Evolutionary conservation across 2,888 invertebrate species (phyloP), one percentile per base, ranked within the genome.

Genomic region (Theretra japonica): DNA sequence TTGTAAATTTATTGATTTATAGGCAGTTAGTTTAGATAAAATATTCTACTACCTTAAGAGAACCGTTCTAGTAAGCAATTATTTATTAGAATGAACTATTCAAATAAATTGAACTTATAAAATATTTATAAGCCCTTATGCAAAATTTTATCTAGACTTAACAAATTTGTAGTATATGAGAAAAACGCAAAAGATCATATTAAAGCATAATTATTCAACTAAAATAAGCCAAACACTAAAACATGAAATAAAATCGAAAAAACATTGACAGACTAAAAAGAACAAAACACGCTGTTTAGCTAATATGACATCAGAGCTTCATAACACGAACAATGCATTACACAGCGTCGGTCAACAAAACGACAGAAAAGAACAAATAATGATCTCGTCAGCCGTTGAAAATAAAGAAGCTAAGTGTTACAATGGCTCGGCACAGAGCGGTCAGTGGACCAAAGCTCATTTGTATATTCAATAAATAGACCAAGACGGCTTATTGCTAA

Each of bases 401-500:
- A 72, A 69, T 70, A 72, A 80, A 82, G 78, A 79, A 82, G 77
- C 79, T 80, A 78, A 65, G 56, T 65, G 62, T 62, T 65, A 56
- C 70, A 71, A 71, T 21, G 65, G 33, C 6, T 15, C 53, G 19
- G 53, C 11, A 62, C 82, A 81, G 80, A 80, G 81, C 79, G 78
- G 75, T 81, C 79, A 81, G 74, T 78, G 76, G 73, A 70, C 23
- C 62, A 56, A 60, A 65, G 19, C 11, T 56, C 65, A 77, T 76
- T 82, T 83, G 80, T 85, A 82, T 84, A 81, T 81, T 80, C 78
- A 79, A 73, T 76, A 86, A 88, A 85, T 83, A 82, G 85, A 88
- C 82, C 82, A 85, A 80, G 78, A 79, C 79, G 76, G 74, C 74
- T 74, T 77, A 80, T 74, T 77, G 81, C 78, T 71, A 71, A 70